phyloP scores from a whole-genome alignment of 2,888 invertebrate species.

The Seira sanloemensis region DNA sequence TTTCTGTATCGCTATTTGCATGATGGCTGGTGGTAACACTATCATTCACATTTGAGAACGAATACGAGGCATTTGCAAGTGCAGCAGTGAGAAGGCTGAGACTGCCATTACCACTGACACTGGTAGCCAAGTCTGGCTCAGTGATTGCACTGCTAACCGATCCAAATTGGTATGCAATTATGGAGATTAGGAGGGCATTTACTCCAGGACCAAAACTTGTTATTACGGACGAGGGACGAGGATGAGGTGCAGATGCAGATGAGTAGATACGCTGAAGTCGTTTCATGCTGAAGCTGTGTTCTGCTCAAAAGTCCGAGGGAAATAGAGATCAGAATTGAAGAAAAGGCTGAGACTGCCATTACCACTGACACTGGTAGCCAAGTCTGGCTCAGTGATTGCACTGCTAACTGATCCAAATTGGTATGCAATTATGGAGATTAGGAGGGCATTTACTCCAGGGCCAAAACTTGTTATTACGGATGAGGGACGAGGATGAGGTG shows the following conservation, averaged over 20 bases:
- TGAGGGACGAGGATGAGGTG: background rate
- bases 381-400: too few relatives aligned
- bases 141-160: background rate
- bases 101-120: background rate
- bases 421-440: conserved; percentile 52
- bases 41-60: too few relatives aligned
- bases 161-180: background rate
- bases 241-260: too few relatives aligned
- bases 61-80: too few relatives aligned
- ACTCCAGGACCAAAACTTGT: background rate
- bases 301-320: background rate
- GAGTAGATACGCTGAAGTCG: background rate
- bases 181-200: conserved; percentile 27
- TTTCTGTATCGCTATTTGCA: background rate
- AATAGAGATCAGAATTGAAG: background rate
- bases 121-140: background rate
- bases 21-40: background rate
- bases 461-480: conserved; percentile 51
- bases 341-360: background rate
- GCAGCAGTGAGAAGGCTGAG: too few relatives aligned
- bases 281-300: background rate
- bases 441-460: conserved; percentile 42
- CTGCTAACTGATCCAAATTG: conserved; percentile 42
- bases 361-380: background rate
- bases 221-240: background rate